Conservation (phyloP, 1,140 invertebrate genomes). For the Rhynchophorus ferrugineus region DNA sequence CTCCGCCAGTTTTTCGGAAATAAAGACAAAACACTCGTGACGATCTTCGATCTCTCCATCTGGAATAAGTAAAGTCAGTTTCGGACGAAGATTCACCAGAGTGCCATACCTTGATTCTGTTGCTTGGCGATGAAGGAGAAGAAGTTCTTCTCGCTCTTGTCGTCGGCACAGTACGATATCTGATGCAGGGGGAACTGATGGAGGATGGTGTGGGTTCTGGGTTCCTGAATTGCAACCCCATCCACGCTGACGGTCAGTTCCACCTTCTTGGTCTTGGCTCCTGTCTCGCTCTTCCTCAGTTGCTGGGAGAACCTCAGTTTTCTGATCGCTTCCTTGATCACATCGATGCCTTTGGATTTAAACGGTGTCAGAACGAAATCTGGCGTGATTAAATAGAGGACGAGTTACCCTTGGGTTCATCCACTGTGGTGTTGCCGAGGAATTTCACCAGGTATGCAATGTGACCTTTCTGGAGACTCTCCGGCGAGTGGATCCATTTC, state of each 20-base stretch:
- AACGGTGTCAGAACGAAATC: too few relatives aligned
- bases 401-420: slow-evolving; percentile 90
- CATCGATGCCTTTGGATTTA: slow-evolving; percentile 59
- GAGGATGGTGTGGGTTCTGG: slow-evolving; percentile 63
- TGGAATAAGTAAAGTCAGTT: slow-evolving; percentile 2
- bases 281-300: slow-evolving; percentile 82
- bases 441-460: slow-evolving; percentile 97
- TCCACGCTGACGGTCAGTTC: slow-evolving; percentile 90
- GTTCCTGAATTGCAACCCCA: slow-evolving; percentile 81
- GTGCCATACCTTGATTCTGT: slow-evolving; percentile 34
- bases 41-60: slow-evolving; percentile 50
- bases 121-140: slow-evolving; percentile 93
- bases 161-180: slow-evolving; percentile 97
- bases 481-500: slow-evolving; percentile 91
- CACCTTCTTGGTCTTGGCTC: slow-evolving; percentile 87
- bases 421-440: slow-evolving; percentile 85
- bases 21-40: slow-evolving; percentile 94
- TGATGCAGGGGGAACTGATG: slow-evolving; percentile 95
- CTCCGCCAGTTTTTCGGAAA: slow-evolving; percentile 91
- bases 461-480: slow-evolving; percentile 86
- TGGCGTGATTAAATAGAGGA: too few relatives aligned
- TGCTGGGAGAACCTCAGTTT: slow-evolving; percentile 93
- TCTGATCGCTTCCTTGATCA: slow-evolving; percentile 91
- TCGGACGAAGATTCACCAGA: background rate
- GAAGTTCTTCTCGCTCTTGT: slow-evolving; percentile 95